These are phyloP conservation scores for Anastatus disparis DNA, from an alignment of 1,140 invertebrate genomes.

Conservation along the genomic window DNA sequence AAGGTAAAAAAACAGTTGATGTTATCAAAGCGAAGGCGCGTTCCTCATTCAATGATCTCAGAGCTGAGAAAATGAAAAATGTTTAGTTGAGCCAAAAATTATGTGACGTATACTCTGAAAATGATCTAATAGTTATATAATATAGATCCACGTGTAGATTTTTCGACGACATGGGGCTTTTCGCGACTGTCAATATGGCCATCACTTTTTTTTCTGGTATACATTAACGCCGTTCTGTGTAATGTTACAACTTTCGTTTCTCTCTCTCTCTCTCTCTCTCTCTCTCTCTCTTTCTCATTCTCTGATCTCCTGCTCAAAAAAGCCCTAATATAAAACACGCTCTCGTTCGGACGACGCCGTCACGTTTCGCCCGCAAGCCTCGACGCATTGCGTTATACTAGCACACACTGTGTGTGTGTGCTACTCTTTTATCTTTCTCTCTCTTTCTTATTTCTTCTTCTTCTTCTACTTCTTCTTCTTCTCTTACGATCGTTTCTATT, in stretches of 20 bases:
- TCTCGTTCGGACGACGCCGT: slow-evolving; percentile 21
- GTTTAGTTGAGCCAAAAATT: too few species aligned
- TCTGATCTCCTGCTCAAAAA: not conserved
- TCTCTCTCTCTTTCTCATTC: not conserved
- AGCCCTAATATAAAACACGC: slow-evolving; percentile 37
- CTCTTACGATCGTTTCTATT: slow-evolving; percentile 32
- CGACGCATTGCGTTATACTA: slow-evolving; percentile 42
- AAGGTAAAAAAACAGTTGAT: too few species aligned
- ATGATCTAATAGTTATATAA: too few species aligned
- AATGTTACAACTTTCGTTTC: too few species aligned
- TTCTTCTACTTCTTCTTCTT: not conserved
- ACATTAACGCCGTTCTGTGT: too few species aligned
- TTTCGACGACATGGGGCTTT: not conserved
- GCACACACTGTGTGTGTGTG: not conserved
- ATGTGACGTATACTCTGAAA: too few species aligned
- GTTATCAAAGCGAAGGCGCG: too few species aligned
- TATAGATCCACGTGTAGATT: slow-evolving; percentile 14
- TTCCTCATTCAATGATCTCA: too few species aligned
- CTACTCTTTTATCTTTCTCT: not conserved
- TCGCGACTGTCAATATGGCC: slow-evolving; percentile 26
- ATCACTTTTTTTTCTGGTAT: too few species aligned
- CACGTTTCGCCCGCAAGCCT: slow-evolving; percentile 44
- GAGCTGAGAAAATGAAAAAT: too few species aligned
- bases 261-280: not conserved
- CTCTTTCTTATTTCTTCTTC: not conserved